A percentile compares a stretch with the other conserved stretches of the same genome.
These are phyloP conservation scores for Crossocerus cetratus DNA, from an alignment of 2,888 invertebrate species.

Conservation along the genomic window DNA sequence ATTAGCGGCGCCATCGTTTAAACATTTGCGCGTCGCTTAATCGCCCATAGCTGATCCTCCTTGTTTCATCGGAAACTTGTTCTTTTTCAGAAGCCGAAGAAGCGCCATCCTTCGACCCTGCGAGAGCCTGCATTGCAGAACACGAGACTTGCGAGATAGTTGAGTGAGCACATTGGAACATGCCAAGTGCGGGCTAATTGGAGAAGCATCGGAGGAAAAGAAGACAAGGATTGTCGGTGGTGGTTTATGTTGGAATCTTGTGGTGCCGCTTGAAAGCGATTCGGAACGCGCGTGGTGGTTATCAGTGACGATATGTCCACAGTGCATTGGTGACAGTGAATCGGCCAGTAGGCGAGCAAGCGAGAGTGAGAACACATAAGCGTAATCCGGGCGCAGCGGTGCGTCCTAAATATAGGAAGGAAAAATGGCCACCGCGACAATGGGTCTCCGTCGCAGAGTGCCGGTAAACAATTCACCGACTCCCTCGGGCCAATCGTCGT, in stretches of 20 bases:
- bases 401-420: slow-evolving; percentile 37
- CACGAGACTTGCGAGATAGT: slow-evolving; percentile 14
- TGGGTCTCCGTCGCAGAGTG: slow-evolving; percentile 75
- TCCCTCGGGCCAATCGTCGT: slow-evolving; percentile 60
- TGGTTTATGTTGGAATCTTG: slow-evolving; percentile 18
- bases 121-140: slow-evolving; percentile 9
- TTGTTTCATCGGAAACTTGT: slow-evolving; percentile 54
- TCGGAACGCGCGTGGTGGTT: slow-evolving; percentile 25
- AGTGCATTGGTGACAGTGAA: slow-evolving; percentile 46
- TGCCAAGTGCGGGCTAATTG: neutral
- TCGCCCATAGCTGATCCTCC: slow-evolving; percentile 67
- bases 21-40: slow-evolving; percentile 67
- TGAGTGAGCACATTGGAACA: neutral
- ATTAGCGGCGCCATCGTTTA: slow-evolving; percentile 64
- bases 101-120: slow-evolving; percentile 10
- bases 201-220: neutral
- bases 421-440: slow-evolving; percentile 74
- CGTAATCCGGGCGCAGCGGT: slow-evolving; percentile 12
- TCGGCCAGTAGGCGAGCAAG: slow-evolving; percentile 27
- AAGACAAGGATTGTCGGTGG: neutral
- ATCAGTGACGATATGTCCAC: slow-evolving; percentile 38
- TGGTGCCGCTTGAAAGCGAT: too few species aligned
- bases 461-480: slow-evolving; percentile 70
- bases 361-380: slow-evolving; percentile 24
- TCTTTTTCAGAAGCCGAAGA: slow-evolving; percentile 57